Evolutionary conservation across 2,113 vertebrate species (phyloP).

Genomic region (Pluvialis apricaria): DNA sequence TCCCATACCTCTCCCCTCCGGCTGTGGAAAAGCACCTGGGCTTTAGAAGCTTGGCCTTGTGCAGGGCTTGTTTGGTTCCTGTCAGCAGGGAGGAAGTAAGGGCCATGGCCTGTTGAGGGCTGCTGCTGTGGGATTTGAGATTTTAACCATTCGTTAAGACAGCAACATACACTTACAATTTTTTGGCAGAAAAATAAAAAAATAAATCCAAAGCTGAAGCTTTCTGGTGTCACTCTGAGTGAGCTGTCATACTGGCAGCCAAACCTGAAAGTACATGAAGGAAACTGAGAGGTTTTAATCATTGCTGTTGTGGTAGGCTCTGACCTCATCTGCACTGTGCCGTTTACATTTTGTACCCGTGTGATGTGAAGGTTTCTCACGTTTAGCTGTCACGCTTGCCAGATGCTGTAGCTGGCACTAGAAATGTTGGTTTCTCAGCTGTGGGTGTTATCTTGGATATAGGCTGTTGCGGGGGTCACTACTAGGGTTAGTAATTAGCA

Average conservation of each 20-base stretch:
- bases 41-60: background rate
- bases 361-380: background rate
- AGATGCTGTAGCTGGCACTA: background rate
- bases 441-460: background rate
- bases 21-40: background rate
- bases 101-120: background rate
- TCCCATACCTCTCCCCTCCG: background rate
- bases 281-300: background rate
- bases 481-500: background rate
- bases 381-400: background rate
- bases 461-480: background rate
- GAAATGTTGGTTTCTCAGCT: background rate
- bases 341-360: rapidly evolving
- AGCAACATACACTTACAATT: background rate
- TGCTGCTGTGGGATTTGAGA: background rate
- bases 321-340: background rate
- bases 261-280: background rate
- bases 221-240: background rate
- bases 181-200: background rate
- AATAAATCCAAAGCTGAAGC: background rate
- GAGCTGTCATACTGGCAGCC: background rate
- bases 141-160: background rate
- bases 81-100: background rate
- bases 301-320: background rate
- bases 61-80: background rate